A percentile compares a stretch with the other conserved stretches of the same genome.
Evolutionary conservation across 2,888 invertebrate genomes (phyloP).

Genomic region (Arrhopalites spinosus): DNA sequence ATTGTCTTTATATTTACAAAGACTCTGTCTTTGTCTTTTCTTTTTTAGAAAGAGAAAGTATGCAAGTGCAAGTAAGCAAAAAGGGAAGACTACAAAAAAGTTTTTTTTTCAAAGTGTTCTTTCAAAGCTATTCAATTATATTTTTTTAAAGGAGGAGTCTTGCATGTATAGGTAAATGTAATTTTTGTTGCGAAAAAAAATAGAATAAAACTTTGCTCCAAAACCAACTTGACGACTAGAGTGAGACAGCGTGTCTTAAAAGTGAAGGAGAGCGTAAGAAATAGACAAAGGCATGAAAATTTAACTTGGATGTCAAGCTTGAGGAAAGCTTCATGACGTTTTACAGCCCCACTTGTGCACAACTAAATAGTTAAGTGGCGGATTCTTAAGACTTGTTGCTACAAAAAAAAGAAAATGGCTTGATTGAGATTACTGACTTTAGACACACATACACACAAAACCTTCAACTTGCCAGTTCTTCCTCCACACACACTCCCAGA

Average conservation of each 20-base stretch:
- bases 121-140: neutral
- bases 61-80: neutral
- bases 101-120: conserved; percentile 3
- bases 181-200: neutral
- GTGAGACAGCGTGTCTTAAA: neutral
- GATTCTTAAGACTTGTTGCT: conserved; percentile 14
- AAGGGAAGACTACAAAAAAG: neutral
- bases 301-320: neutral
- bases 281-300: neutral
- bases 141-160: neutral
- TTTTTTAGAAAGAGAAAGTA: no score
- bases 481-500: neutral
- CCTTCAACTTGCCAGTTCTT: neutral
- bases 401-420: neutral
- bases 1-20: no score
- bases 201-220: neutral
- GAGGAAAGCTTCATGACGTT: neutral
- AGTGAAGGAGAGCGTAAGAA: no score
- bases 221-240: neutral
- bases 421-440: conserved; percentile 12
- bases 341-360: neutral
- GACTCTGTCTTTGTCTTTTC: no score
- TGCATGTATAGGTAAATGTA: neutral
- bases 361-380: neutral
- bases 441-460: neutral